phyloP scores from a whole-genome alignment of 2,888 invertebrate genomes.

The Mesorhabditis sp. region DNA sequence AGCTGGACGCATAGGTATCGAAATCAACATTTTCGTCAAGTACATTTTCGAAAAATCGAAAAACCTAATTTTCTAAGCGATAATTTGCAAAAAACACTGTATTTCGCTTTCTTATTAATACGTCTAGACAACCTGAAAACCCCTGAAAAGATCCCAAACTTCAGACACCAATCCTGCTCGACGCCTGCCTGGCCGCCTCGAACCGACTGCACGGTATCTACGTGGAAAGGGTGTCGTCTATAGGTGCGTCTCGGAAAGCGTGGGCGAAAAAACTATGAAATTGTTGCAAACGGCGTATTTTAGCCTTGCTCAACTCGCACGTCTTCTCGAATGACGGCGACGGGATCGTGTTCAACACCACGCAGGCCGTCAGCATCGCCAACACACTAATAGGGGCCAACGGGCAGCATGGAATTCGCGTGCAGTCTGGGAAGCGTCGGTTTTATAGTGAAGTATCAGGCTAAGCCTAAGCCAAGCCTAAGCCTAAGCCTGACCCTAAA shows the following conservation, averaged over 20 bases:
- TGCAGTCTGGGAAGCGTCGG: background rate
- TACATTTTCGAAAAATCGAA: too few species aligned
- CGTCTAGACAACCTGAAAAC: too few species aligned
- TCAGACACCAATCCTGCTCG: conserved; percentile 4
- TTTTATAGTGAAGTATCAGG: background rate
- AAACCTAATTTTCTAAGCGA: too few species aligned
- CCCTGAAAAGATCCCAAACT: background rate
- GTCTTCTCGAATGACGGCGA: background rate
- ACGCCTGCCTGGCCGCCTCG: background rate
- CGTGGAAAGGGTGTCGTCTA: background rate
- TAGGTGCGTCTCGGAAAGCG: background rate
- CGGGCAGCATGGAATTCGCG: background rate
- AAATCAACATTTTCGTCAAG: too few species aligned
- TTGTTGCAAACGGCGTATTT: background rate
- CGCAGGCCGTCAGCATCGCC: background rate
- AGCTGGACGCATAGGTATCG: too few species aligned
- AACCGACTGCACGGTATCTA: background rate
- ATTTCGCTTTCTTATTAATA: too few species aligned
- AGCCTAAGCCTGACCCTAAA: background rate
- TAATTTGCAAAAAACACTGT: too few species aligned
- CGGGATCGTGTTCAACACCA: background rate
- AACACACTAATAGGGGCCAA: background rate
- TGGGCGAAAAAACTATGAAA: background rate
- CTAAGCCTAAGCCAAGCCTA: background rate
- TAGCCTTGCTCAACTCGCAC: background rate